Conservation (phyloP, 2,113 vertebrate species). For the Osmerus eperlanus region DNA sequence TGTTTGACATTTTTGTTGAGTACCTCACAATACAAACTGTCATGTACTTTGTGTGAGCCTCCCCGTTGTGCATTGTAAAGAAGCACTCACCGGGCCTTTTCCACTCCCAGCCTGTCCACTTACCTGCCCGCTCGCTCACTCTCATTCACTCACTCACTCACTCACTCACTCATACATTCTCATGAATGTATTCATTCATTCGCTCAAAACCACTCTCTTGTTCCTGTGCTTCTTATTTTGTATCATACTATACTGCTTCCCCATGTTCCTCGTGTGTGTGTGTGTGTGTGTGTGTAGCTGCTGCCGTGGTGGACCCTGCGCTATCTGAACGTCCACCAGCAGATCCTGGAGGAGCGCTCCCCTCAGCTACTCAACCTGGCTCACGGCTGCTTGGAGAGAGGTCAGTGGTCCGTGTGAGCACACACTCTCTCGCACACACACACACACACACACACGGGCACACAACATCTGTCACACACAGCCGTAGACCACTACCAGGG, state of each 20-base stretch:
- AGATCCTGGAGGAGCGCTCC: constrained; percentile 88
- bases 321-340: constrained; percentile 86
- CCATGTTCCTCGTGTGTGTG: neutral
- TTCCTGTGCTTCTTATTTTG: neutral
- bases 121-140: neutral
- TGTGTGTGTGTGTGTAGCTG: constrained; percentile 59
- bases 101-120: constrained; percentile 7
- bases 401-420: constrained; percentile 54
- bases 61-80: neutral
- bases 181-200: neutral
- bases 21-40: no score
- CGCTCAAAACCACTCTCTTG: neutral
- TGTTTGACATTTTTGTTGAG: no score
- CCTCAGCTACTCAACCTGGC: constrained; percentile 77
- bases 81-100: constrained; percentile 11
- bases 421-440: neutral
- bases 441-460: neutral
- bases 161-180: neutral
- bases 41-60: neutral
- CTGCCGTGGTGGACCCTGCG: constrained; percentile 92
- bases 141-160: neutral
- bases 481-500: no score
- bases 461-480: no score
- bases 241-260: neutral
- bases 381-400: constrained; percentile 76